Conservation (phyloP, 2,888 invertebrate species). For the Drosophila sordidula region DNA sequence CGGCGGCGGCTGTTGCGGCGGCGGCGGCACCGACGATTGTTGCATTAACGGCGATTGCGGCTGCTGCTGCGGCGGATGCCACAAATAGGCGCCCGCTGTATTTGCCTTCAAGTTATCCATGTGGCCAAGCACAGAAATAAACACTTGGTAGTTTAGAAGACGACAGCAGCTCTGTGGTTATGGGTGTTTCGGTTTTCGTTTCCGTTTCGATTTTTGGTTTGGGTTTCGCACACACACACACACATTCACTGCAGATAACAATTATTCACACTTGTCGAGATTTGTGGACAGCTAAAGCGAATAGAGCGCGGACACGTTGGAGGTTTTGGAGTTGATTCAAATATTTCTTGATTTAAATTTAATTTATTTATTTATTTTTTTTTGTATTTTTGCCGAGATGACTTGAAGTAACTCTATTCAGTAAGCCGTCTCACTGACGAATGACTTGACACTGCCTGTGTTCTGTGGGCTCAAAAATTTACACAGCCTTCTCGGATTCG, state of each 20-base stretch:
- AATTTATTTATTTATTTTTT: constrained; percentile 5
- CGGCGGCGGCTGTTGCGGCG: constrained; percentile 36
- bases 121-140: not conserved
- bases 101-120: constrained; percentile 67
- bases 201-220: not conserved
- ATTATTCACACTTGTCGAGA: not conserved
- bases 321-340: not conserved
- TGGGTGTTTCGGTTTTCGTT: not conserved
- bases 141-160: not conserved
- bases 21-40: constrained; percentile 26
- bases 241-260: not conserved
- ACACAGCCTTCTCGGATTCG: constrained; percentile 30
- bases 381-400: constrained; percentile 20
- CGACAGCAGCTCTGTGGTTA: not conserved
- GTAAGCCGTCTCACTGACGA: constrained; percentile 45
- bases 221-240: not conserved
- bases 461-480: constrained; percentile 11
- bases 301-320: not conserved
- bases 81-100: constrained; percentile 54
- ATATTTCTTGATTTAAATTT: constrained; percentile 1
- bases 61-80: constrained; percentile 41
- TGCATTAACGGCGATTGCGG: constrained; percentile 33
- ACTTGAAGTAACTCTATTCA: constrained; percentile 50
- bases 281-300: too few relatives aligned
- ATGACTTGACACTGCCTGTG: constrained; percentile 24